Base-by-base conservation (phyloP, 1,140 invertebrate species). In the Apis cerana region DNA sequence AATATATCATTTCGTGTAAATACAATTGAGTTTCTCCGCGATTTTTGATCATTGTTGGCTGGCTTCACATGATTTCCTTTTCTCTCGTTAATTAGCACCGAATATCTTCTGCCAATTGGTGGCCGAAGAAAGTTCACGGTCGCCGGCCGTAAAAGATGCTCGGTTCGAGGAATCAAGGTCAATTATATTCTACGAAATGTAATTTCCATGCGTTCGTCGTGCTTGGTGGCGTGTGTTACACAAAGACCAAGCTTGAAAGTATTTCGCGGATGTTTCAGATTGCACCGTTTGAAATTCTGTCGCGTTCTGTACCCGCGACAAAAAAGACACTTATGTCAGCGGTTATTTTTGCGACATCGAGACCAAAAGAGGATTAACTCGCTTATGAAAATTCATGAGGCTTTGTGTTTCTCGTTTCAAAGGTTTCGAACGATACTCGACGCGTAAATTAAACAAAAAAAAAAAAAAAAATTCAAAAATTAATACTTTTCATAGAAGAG, bases 131-230 rank as follows among this genome's bases (percentile, higher is more conserved):
- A 75, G 69, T 75, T 67, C 62, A 74, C 33, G 70, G 71, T 48
- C 69, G 77, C 27, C 33, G 19, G 17, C 50, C 43, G 67, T 71
- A 79, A 56, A 54, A 23, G 27, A 81, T 67, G 17, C 48, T 43
- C 9, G 61, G 67, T 76, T 33, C n/a, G 19, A 19, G 43, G 23
- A 68, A 81, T 76, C 62, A 59, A 43, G 79, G 80, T 75, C 72
- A 81, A 81, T 81, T 76, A 27, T 68, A 80, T 80, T 80, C 79
- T 58, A 56, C 19, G 23, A 75, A 48, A 52, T 61, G 13, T 61
- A 58, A 82, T 76, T 76, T 82, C 74, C 58, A 61, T 67, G 62
- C 43, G 7, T 59, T 82, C 33, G 62, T 68, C 56, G 80, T 59
- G 74, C 74, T 76, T 27, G 72, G 62, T 67, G 65, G 64, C 43